These are phyloP conservation scores for Pseudolycoriella hygida DNA, from an alignment of 2,888 invertebrate species.

Conservation along the genomic window DNA sequence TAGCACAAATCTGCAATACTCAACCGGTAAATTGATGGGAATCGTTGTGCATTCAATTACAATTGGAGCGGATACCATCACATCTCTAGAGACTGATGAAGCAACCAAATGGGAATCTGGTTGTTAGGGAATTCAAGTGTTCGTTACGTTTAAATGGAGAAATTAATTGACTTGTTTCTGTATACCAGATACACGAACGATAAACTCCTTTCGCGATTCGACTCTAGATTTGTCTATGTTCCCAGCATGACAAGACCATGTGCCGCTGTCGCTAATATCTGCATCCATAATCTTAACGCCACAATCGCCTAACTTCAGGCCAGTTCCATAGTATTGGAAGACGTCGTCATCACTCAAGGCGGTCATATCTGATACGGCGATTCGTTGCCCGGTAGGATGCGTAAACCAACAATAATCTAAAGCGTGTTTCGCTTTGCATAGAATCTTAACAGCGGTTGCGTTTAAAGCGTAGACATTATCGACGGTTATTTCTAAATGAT, in stretches of 20 bases:
- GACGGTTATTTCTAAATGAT: background rate
- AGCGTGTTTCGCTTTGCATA: constrained; percentile 6
- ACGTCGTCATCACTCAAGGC: background rate
- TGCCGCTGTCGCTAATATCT: constrained; percentile 23
- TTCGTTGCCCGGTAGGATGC: constrained; percentile 9
- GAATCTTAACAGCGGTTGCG: constrained; percentile 5
- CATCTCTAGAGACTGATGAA: constrained; percentile 19
- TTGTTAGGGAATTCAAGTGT: background rate
- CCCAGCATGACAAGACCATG: constrained; percentile 35
- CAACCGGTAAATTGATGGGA: constrained; percentile 27
- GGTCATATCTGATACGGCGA: constrained; percentile 6
- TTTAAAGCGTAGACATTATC: constrained; percentile 7
- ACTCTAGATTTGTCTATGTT: constrained; percentile 22
- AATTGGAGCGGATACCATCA: constrained; percentile 16
- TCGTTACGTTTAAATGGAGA: background rate
- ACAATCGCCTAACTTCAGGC: constrained; percentile 30
- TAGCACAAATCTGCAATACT: constrained; percentile 32
- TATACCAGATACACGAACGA: constrained; percentile 30
- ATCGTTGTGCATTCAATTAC: constrained; percentile 31
- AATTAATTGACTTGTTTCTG: too few relatives aligned
- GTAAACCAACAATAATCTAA: constrained; percentile 11
- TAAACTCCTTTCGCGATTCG: constrained; percentile 25
- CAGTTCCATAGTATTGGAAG: constrained; percentile 29
- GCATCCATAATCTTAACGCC: constrained; percentile 28
- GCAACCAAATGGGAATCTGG: constrained; percentile 24